A percentile compares a stretch with the other conserved stretches of the same genome.
Conservation (phyloP, 2,888 invertebrate genomes). For the Dasypolia templi region DNA sequence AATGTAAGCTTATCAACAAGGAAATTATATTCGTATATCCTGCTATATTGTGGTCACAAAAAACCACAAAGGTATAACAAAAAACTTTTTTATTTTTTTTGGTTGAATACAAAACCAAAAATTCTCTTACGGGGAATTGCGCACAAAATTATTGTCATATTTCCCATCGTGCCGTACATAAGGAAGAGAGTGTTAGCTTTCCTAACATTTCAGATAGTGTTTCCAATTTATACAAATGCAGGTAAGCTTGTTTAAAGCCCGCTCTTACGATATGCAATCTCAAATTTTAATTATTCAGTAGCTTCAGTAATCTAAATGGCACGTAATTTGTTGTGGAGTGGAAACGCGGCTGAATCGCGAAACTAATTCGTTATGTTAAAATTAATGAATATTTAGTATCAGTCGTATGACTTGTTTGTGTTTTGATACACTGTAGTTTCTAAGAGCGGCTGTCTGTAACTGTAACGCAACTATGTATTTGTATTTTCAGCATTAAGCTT, state of each 20-base stretch:
- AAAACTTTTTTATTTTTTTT: neutral
- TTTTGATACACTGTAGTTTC: conserved; percentile 40
- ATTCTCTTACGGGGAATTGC: neutral
- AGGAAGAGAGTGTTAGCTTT: conserved; percentile 27
- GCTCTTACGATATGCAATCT: conserved; percentile 14
- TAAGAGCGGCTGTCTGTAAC: conserved; percentile 47
- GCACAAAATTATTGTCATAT: conserved; percentile 10
- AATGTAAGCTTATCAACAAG: conserved; percentile 10
- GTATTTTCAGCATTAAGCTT: conserved; percentile 36
- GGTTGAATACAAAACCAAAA: neutral
- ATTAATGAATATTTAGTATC: conserved; percentile 44
- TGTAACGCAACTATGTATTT: conserved; percentile 48
- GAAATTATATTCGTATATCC: conserved; percentile 19
- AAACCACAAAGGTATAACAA: conserved; percentile 14
- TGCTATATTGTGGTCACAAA: conserved; percentile 30
- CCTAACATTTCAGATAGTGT: conserved; percentile 6
- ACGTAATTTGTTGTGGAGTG: conserved; percentile 39
- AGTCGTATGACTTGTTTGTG: conserved; percentile 34
- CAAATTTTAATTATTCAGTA: conserved; percentile 40
- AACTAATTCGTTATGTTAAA: conserved; percentile 45
- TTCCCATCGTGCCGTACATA: conserved; percentile 10
- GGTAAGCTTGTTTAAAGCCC: conserved; percentile 13
- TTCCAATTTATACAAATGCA: conserved; percentile 28
- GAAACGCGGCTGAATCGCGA: conserved; percentile 21
- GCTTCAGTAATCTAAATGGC: conserved; percentile 34